Evolutionary conservation across 2,113 vertebrate species (phyloP).

Genomic region (Lasiurus borealis): DNA sequence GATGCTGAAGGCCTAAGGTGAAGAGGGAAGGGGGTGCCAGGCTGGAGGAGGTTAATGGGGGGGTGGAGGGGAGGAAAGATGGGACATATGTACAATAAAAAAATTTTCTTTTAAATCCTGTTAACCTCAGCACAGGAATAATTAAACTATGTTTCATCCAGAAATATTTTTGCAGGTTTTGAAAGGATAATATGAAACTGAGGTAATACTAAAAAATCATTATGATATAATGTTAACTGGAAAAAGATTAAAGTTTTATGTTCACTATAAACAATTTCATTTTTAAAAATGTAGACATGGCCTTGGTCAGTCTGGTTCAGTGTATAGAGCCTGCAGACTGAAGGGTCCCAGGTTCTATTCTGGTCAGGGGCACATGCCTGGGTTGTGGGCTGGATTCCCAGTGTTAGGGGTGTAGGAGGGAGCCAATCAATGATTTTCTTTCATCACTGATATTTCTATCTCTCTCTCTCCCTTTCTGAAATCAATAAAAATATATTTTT

Average conservation of each 20-base stretch:
- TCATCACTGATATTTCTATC: no score
- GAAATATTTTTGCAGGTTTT: not conserved
- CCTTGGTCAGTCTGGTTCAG: not conserved
- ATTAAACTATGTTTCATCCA: not conserved
- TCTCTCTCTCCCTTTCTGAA: no score
- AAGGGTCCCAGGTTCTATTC: not conserved
- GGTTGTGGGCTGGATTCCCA: no score
- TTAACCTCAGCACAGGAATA: not conserved
- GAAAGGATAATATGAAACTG: not conserved
- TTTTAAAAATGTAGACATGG: not conserved
- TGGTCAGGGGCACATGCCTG: no score
- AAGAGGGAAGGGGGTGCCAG: no score
- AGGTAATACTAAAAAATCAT: conserved; percentile 9
- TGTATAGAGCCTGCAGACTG: not conserved
- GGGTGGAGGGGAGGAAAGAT: no score
- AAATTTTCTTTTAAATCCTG: not conserved
- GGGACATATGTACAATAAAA: no score
- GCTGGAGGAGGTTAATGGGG: no score
- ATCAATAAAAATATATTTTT: not conserved
- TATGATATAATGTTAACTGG: not conserved
- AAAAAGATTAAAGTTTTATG: conserved; percentile 30
- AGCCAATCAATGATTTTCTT: no score
- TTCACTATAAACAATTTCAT: not conserved
- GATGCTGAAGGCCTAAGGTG: no score
- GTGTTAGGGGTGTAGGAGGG: no score